Base-by-base conservation (phyloP, 2,113 vertebrate species). In the Dicrurus megarhynchus region DNA sequence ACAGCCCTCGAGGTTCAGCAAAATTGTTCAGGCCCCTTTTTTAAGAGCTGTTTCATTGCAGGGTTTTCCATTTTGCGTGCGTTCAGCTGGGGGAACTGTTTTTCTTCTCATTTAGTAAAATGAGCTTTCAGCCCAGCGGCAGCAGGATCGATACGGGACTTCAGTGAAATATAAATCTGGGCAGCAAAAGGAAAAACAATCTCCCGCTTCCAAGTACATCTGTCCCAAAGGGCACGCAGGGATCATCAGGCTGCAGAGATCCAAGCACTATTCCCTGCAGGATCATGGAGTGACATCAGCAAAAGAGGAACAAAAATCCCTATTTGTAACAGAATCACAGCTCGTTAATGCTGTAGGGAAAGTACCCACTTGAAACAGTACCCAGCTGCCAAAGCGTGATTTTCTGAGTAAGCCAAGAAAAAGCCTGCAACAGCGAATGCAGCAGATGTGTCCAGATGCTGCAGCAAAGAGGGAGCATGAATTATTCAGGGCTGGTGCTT, bases 401-500 rank as follows among this genome's bases (percentile, higher is more conserved):
- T 92, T 90, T 95, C 84, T 83, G 77, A 95, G 74, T 87, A 44
- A 86, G 73, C 12, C 21, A 27, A 55, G 91, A 73, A 49, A 94
- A 61, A 89, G 76, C 74, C 81, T 68, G 28, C 7, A 10, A 44
- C 0, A 0, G 42, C 1, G 0, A 75, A 83, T 0, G 6, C 89
- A 91, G 68, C 94, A 96, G 94, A 89, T 81, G 84, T 84, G 76
- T 88, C 96, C 93, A 92, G 91, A 88, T 94, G 90, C 79, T 71
- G 89, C 59, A 69, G 75, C 73, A 94, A 75, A 83, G 53, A 85
- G n/a, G 33, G 68, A 90, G 16, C 21, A 69, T 92, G 84, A 97
- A 97, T 98, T 97, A 98, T 98, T 97, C 95, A 93, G 64, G 50
- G 39, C n/a, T 87, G 37, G 41, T n/a, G 33, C 83, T 95, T 90